Base-by-base conservation (phyloP, 2,797 vertebrate species). In the Leptodactylus fallax region DNA sequence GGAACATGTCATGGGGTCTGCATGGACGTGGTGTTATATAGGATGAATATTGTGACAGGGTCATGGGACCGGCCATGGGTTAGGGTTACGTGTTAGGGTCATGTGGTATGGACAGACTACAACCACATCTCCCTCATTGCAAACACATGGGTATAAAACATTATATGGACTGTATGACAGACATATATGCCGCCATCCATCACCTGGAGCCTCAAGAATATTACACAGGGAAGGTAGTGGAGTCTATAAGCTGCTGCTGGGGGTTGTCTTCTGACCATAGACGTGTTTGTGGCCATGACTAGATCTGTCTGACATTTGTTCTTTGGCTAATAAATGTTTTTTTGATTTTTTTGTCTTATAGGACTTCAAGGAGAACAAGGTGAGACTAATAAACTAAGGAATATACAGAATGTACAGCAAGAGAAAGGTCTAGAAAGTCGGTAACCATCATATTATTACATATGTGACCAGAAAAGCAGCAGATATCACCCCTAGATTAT, bases 331-430 rank as follows among this genome's bases (percentile, higher is more conserved):
- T 36, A 36, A 36, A 36, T 36, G 36, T 2, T 36, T 36, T 36
- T 36, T 1, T 1, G 36, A 36, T 36, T 36, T 36, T 36, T 36
- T 16, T 36, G 36, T 79, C 6, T 90, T 91, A 12, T 92, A 97
- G 97, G 97, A 88, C 93, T 96, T 87, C 92, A 93, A 85, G 97
- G 97, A 81, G 96, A 97, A 94, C 92, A 94, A 92, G 97, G 97
- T 97, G 93, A 76, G 77, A 0, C 7, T n/a, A 36, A 51, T 7
- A 53, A 17, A 21, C 16, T 10, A 21, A 21, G 0, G 19, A 51
- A 51, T 45, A 3, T n/a, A n/a, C 5, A n/a, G 11, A 17, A 8
- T n/a, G 47, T n/a, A 76, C 4, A n/a, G 5, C 9, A 21, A 49
- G 19, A 19, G 27, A 19, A 9, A 19, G 36, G 23, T 6, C 8